Base-by-base conservation (phyloP, 1,140 invertebrate species). In the Onthophagus taurus region DNA sequence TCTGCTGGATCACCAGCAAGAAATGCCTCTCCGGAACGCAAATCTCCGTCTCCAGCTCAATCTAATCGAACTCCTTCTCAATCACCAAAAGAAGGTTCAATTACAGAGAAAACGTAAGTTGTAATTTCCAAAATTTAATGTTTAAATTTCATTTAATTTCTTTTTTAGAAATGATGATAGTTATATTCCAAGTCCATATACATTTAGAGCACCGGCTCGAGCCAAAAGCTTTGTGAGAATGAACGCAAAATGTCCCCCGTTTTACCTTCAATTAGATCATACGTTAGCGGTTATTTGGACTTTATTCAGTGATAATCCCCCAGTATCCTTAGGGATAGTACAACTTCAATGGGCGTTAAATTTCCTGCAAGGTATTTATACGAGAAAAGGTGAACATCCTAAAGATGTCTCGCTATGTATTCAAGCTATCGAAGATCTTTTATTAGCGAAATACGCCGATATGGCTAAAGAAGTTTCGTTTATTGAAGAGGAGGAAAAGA, bases 261-360 rank as follows among this genome's bases (percentile, higher is more conserved):
- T 60, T 42, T 48, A 56, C 44, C n/a, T 64, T 12, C 47, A 57
- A 30, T 42, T 64, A 9, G 61, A 64, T 39, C 61, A 64, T 34
- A 47, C 60, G 2, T 51, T 64, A 19, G 60, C 60, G 1, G 60
- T 64, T 6, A 49, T 64, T 9, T 64, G 61, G 61, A 53, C 50
- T 31, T 23, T 64, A 11, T 64, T 59, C 49, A 52, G 52, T 16
- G 20, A 39, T 6, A 47, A 41, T 14, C 26, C 45, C 29, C 7
- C 16, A 9, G 41, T 30, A 1, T 47, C 52, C 2, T 7, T 53
- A 8, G 57, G 57, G 29, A 58, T 62, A 12, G 53, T 45, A 9
- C 60, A 64, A 34, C 31, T 64, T 3, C 60, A 62, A 12, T 64
- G 61, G 61, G 61, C 61, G 3, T 51, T 58, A 9, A 45, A 44